A percentile compares a stretch with the other conserved stretches of the same genome.
Conservation (phyloP, 2,888 invertebrate species). For the Hyppa rectilinea region DNA sequence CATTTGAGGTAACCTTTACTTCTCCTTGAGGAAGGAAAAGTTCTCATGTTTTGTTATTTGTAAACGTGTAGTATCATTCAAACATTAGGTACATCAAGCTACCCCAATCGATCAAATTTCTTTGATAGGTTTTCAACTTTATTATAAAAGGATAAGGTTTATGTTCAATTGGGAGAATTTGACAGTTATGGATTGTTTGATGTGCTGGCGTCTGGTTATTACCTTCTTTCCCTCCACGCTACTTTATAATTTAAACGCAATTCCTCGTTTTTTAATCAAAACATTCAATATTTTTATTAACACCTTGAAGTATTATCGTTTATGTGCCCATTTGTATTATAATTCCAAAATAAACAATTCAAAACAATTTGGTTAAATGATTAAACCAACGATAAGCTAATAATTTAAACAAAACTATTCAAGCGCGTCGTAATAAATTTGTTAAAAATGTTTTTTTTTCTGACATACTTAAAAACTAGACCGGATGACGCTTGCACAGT, state of each 20-base stretch:
- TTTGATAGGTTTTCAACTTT: too few species aligned
- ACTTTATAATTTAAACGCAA: neutral
- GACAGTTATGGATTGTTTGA: too few species aligned
- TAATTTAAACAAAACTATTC: conserved; percentile 2
- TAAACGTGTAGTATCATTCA: neutral
- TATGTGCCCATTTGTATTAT: neutral
- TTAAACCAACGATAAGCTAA: neutral
- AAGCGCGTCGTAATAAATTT: conserved; percentile 14
- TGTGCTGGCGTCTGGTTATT: too few species aligned
- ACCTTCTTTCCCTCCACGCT: conserved; percentile 7
- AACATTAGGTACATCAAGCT: neutral
- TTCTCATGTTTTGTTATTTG: neutral
- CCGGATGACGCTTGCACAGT: neutral
- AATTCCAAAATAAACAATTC: conserved; percentile 6
- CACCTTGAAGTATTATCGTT: conserved; percentile 22
- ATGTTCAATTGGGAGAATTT: too few species aligned
- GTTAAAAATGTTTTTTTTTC: conserved; percentile 17
- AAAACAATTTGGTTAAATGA: conserved; percentile 7
- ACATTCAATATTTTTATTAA: neutral
- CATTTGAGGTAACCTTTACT: conserved; percentile 18
- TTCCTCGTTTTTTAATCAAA: neutral
- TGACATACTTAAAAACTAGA: conserved; percentile 21
- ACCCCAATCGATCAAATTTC: too few species aligned
- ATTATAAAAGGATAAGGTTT: too few species aligned
- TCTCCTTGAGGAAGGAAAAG: conserved; percentile 50